Evolutionary conservation across 2,888 invertebrate genomes (phyloP).

Genomic region (Salticus scenicus): DNA sequence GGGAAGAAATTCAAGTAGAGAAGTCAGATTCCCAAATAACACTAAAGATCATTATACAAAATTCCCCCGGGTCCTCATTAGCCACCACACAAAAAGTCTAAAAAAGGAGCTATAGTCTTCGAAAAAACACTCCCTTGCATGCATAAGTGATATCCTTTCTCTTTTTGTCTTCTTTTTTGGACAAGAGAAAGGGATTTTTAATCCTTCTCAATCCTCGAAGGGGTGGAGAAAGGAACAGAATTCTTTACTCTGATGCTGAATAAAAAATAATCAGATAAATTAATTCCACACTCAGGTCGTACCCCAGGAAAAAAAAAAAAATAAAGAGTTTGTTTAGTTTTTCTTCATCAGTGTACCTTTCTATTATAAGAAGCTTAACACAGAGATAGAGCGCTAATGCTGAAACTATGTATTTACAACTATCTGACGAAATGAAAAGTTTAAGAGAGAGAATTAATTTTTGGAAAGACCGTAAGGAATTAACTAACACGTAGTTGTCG

Average conservation of each 20-base stretch:
- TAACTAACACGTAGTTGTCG: neutral
- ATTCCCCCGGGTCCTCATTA: constrained; percentile 59
- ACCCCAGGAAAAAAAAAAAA: neutral
- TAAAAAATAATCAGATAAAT: constrained; percentile 15
- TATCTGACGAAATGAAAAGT: neutral
- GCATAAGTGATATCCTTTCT: constrained; percentile 41
- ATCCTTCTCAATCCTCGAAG: constrained; percentile 29
- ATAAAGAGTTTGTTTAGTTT: neutral
- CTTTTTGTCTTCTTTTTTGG: neutral
- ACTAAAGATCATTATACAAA: constrained; percentile 41
- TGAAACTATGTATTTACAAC: constrained; percentile 7
- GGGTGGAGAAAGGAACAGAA: neutral
- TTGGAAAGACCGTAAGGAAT: neutral
- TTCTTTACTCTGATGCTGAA: neutral
- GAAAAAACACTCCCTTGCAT: constrained; percentile 42
- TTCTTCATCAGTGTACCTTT: neutral
- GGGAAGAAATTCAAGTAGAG: neutral
- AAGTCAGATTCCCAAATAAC: constrained; percentile 26
- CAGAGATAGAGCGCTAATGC: neutral
- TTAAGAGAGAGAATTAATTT: constrained; percentile 13
- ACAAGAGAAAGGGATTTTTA: constrained; percentile 39
- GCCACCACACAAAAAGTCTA: neutral
- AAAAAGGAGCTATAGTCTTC: constrained; percentile 20
- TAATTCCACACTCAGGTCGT: neutral
- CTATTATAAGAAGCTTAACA: constrained; percentile 3